These are phyloP conservation scores for Thryonomys swinderianus DNA, from an alignment of 2,113 vertebrate genomes.

Conservation along the genomic window DNA sequence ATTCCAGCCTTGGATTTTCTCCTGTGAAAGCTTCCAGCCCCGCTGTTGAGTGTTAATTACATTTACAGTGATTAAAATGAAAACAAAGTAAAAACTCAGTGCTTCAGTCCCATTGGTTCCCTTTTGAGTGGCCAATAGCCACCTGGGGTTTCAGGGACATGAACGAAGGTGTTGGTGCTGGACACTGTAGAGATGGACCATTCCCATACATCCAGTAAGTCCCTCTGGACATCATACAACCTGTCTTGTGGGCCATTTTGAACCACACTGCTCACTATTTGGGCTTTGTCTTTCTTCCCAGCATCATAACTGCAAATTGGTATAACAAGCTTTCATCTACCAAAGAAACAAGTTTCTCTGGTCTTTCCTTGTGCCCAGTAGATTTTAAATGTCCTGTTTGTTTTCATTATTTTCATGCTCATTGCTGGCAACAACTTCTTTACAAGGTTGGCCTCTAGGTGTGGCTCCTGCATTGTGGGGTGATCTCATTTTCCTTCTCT, in stretches of 20 bases:
- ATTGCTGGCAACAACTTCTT: neutral
- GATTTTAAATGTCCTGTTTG: neutral
- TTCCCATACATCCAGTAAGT: neutral
- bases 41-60: neutral
- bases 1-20: neutral
- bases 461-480: rapidly evolving
- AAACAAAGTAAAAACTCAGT: neutral
- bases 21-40: neutral
- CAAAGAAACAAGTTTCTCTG: conserved; percentile 37
- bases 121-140: neutral
- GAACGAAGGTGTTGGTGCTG: neutral
- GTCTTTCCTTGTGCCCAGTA: neutral
- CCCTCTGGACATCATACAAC: neutral
- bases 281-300: neutral
- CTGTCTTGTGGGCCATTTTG: neutral
- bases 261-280: neutral
- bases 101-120: neutral
- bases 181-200: neutral
- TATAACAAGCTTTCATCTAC: neutral
- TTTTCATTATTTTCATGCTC: neutral
- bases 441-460: neutral
- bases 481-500: neutral
- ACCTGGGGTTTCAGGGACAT: neutral
- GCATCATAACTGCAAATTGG: neutral
- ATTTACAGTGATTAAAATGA: conserved; percentile 8